phyloP scores from a whole-genome alignment of 1,140 invertebrate genomes.

The Zophobas atratus region DNA sequence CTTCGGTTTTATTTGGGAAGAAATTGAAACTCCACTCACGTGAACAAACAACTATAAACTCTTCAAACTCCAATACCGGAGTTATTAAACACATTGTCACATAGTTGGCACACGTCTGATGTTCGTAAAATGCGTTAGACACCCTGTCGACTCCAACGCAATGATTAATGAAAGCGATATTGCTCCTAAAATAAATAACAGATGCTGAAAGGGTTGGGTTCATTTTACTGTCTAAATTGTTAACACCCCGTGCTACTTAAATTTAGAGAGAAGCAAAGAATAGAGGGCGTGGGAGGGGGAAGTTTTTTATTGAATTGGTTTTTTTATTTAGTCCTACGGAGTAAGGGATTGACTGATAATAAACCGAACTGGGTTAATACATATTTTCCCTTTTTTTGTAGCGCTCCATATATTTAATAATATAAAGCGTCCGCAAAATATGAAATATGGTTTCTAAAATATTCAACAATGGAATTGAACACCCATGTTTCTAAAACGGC shows the following conservation, averaged over 20 bases:
- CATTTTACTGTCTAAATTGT: conserved; percentile 3
- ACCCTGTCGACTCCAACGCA: background rate
- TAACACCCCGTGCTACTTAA: background rate
- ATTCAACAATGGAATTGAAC: no score
- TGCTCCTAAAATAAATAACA: conserved; percentile 5
- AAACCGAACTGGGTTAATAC: no score
- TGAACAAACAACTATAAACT: conserved; percentile 1
- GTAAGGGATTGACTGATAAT: no score
- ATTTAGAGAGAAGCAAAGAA: background rate
- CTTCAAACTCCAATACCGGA: background rate
- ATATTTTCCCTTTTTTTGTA: no score
- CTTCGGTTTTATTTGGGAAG: background rate
- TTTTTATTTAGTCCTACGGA: no score
- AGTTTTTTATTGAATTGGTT: no score
- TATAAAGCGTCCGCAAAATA: no score
- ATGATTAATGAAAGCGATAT: conserved; percentile 6
- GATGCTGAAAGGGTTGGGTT: background rate
- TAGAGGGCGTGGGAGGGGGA: no score
- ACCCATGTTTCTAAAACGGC: no score
- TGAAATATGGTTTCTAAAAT: no score
- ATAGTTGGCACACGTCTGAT: conserved; percentile 6
- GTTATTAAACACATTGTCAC: conserved; percentile 14
- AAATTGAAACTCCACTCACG: conserved; percentile 1
- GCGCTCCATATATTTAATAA: no score
- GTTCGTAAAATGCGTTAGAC: conserved; percentile 3